Evolutionary conservation across 2,797 vertebrate species (phyloP).

Genomic region (Eulemur mongoz): DNA sequence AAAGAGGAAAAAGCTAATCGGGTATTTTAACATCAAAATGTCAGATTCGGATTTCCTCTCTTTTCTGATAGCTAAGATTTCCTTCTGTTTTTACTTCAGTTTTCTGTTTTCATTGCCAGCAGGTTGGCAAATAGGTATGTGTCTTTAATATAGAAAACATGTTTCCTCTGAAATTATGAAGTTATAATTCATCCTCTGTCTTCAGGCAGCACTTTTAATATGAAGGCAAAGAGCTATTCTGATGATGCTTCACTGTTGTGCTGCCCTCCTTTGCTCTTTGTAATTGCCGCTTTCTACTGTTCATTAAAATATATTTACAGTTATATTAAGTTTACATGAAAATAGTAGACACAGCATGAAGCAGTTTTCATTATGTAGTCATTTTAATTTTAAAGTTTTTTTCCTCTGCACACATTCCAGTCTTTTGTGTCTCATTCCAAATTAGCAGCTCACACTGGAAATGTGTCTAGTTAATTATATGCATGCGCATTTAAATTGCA

Average conservation of each 20-base stretch:
- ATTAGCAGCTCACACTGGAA: slow-evolving; percentile 67
- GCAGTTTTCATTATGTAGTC: slow-evolving; percentile 68
- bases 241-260: slow-evolving; percentile 1
- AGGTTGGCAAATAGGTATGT: slow-evolving; percentile 47
- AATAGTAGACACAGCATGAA: slow-evolving; percentile 67
- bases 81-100: not conserved
- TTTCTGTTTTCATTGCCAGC: slow-evolving; percentile 33
- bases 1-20: slow-evolving; percentile 1
- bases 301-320: slow-evolving; percentile 77
- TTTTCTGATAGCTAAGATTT: not conserved
- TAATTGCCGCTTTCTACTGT: slow-evolving; percentile 69
- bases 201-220: slow-evolving; percentile 61
- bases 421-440: slow-evolving; percentile 71
- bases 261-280: slow-evolving; percentile 66
- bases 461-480: slow-evolving; percentile 74
- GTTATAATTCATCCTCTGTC: slow-evolving; percentile 57
- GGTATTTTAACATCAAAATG: slow-evolving; percentile 36
- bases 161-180: slow-evolving; percentile 62
- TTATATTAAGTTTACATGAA: slow-evolving; percentile 72
- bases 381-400: slow-evolving; percentile 70
- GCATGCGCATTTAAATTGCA: slow-evolving; percentile 67
- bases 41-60: not conserved
- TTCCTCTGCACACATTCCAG: slow-evolving; percentile 30
- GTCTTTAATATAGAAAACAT: slow-evolving; percentile 51
- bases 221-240: slow-evolving; percentile 49